Base-by-base conservation (phyloP, 2,888 invertebrate genomes). In the Acronicta alni region DNA sequence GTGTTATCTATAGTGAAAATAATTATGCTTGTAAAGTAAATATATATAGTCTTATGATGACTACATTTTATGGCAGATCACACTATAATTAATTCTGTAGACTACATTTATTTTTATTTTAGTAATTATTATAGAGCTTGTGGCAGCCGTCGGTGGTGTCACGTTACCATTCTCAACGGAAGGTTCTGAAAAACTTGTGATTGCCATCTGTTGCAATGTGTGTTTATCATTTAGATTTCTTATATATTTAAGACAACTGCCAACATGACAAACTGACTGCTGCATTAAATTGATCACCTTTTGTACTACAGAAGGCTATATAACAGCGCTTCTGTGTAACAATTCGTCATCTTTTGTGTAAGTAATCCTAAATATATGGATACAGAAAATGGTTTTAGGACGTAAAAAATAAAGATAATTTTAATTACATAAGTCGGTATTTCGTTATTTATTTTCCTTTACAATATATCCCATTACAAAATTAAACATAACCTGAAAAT, bases 131-230 rank as follows among this genome's bases (percentile, higher is more conserved):
- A 35, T 66, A 87, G 81, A 82, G 82, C 82, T 88, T 87, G 86
- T 89, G 90, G 88, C 92, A 90, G 92, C 91, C 90, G 88, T 91
- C 82, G 93, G 93, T 93, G 93, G 93, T 89, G 90, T 91, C 90
- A 89, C 89, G 93, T 93, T 93, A 93, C 93, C 93, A 90, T 88
- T 86, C 84, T 76, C 75, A 79, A 73, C 77, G 61, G 78, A 65
- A 57, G 59, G 67, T 70, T 70, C 62, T 64, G 73, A 72, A 72
- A 64, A 67, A 55, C 54, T 45, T 66, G 46, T 65, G 63, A 67
- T 71, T 67, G 68, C 68, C 49, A 46, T 63, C 23, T 58, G 39
- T 67, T 57, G 65, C 69, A 61, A 69, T 53, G 57, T 68, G 45
- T 74, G 59, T 59, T 56, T 63, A 67, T 46, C 51, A 41, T 57